A percentile compares a stretch with the other conserved stretches of the same genome.
Conservation (phyloP, 2,888 invertebrate genomes). For the Bedellia somnulentella region DNA sequence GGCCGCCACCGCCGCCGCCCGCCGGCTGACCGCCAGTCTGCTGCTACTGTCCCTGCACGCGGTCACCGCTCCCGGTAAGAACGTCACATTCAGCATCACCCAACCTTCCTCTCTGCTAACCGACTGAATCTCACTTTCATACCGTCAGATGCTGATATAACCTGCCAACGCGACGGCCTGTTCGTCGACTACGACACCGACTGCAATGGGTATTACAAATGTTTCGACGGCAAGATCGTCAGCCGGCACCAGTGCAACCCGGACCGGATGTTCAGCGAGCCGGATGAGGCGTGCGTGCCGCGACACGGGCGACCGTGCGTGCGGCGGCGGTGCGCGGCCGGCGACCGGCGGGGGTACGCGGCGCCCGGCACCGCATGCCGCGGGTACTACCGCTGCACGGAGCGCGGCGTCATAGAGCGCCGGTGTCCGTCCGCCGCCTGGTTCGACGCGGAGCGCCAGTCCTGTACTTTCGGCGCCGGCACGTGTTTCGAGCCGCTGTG, state of each 20-base stretch:
- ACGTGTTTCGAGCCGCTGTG: slow-evolving; percentile 64
- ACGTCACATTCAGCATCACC: too few species aligned
- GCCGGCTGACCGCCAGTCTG: slow-evolving; percentile 8
- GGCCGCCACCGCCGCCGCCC: slow-evolving; percentile 2
- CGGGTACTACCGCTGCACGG: slow-evolving; percentile 60
- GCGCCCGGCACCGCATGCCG: slow-evolving; percentile 59
- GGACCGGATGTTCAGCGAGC: slow-evolving; percentile 42
- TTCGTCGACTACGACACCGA: slow-evolving; percentile 41
- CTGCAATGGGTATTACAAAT: slow-evolving; percentile 47
- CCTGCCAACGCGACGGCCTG: slow-evolving; percentile 40
- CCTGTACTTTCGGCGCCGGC: slow-evolving; percentile 53
- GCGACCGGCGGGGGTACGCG: slow-evolving; percentile 46
- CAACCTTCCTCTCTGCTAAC: too few species aligned
- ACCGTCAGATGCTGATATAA: neutral
- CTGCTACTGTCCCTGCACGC: slow-evolving; percentile 13
- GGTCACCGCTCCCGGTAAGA: slow-evolving; percentile 12
- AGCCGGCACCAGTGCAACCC: slow-evolving; percentile 34
- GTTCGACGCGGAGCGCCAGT: slow-evolving; percentile 58
- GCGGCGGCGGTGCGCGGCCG: slow-evolving; percentile 32
- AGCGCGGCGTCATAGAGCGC: slow-evolving; percentile 43
- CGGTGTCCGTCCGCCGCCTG: slow-evolving; percentile 55
- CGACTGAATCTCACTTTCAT: neutral
- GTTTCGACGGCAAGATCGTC: slow-evolving; percentile 24
- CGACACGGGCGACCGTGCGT: slow-evolving; percentile 33
- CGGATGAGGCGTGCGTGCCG: slow-evolving; percentile 37